A percentile compares a stretch with the other conserved stretches of the same genome.
Conservation (phyloP, 2,888 invertebrate genomes). For the Himalopsyche tibetana region DNA sequence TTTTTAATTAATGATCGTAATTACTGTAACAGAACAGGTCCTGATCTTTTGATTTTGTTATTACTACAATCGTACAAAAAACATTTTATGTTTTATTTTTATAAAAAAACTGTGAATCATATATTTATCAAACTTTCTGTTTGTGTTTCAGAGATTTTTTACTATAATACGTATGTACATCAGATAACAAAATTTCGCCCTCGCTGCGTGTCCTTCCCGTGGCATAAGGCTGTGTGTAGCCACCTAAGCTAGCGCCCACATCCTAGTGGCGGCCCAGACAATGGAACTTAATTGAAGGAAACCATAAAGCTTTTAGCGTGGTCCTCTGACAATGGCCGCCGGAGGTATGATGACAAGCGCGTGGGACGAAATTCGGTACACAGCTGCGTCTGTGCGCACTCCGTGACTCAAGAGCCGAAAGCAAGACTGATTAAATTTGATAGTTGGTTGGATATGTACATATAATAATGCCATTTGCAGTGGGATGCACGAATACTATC, state of each 20-base stretch:
- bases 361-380: constrained; percentile 47
- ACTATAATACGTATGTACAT: no score
- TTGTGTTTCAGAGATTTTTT: no score
- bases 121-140: no score
- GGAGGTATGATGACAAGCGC: constrained; percentile 45
- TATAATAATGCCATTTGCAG: background rate
- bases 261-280: constrained; percentile 22
- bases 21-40: no score
- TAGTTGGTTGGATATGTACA: background rate
- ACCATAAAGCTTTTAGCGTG: constrained; percentile 34
- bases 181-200: no score
- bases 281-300: constrained; percentile 34
- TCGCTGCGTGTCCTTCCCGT: no score
- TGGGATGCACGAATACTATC: background rate
- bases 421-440: constrained; percentile 5
- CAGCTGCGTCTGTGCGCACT: constrained; percentile 43
- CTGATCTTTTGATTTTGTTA: no score
- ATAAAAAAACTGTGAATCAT: no score
- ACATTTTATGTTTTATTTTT: no score
- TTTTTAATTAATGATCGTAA: no score
- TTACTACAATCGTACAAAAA: no score
- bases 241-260: constrained; percentile 16
- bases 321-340: constrained; percentile 5
- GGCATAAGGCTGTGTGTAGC: no score
- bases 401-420: constrained; percentile 21